A percentile compares a stretch with the other conserved stretches of the same genome.
Conservation (phyloP, 2,888 invertebrate species). For the Hirtodrosophila cameraria region DNA sequence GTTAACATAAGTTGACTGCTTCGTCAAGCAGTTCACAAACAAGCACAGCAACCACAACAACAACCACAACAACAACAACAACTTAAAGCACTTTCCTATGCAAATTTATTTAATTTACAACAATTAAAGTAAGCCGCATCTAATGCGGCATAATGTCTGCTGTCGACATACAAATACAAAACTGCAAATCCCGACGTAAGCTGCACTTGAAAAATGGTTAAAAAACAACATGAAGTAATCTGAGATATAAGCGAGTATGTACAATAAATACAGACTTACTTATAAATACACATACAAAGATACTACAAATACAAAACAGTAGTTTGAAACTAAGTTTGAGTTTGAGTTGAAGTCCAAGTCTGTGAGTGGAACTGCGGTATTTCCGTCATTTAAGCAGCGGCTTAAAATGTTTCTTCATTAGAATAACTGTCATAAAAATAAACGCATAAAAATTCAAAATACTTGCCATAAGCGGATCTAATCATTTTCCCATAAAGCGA, state of each 20-base stretch:
- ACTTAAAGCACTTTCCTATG: constrained; percentile 26
- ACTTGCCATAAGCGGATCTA: constrained; percentile 70
- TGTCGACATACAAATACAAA: constrained; percentile 56
- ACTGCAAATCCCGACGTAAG: constrained; percentile 59
- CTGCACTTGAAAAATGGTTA: constrained; percentile 74
- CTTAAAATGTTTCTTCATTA: constrained; percentile 78
- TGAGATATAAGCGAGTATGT: constrained; percentile 14
- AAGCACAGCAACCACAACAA: not conserved
- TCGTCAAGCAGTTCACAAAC: too few relatives aligned
- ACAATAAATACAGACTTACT: constrained; percentile 19
- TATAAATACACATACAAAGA: constrained; percentile 20
- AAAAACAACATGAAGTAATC: constrained; percentile 65
- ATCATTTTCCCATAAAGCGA: constrained; percentile 76
- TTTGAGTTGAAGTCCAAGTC: constrained; percentile 6
- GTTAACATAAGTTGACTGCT: too few relatives aligned
- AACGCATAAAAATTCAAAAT: constrained; percentile 73
- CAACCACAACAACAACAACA: not conserved
- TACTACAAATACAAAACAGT: constrained; percentile 20
- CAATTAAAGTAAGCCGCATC: constrained; percentile 69
- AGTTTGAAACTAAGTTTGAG: constrained; percentile 3
- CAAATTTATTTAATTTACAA: constrained; percentile 65
- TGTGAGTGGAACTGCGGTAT: constrained; percentile 53
- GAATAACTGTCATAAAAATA: constrained; percentile 78
- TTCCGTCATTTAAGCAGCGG: constrained; percentile 73
- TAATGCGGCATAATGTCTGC: constrained; percentile 68